phyloP scores from a whole-genome alignment of 2,113 vertebrate genomes.

The Neolamprologus modestus region DNA sequence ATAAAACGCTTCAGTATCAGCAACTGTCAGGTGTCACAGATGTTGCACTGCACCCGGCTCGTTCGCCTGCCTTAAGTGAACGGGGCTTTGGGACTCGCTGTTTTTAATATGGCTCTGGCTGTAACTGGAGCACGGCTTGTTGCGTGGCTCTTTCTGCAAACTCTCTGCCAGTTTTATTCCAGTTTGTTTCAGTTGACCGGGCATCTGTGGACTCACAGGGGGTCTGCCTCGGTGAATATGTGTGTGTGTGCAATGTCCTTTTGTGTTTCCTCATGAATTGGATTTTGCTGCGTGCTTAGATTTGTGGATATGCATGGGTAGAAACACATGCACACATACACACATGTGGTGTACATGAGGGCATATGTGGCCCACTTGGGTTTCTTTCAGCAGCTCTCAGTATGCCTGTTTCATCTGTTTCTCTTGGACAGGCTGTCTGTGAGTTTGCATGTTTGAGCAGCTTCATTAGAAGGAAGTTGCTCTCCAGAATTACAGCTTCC shows the following conservation, averaged over 20 bases:
- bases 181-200: constrained; percentile 8
- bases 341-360: neutral
- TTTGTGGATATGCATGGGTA: neutral
- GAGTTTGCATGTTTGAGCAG: constrained; percentile 18
- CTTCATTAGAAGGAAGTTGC: neutral
- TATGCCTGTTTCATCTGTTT: neutral
- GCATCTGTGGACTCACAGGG: neutral
- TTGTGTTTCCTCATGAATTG: neutral
- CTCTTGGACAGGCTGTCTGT: neutral
- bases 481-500: constrained; percentile 23
- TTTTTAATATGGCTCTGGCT: neutral
- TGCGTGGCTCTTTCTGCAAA: constrained; percentile 14
- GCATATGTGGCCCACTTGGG: neutral
- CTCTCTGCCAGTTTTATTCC: constrained; percentile 19
- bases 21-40: constrained; percentile 49
- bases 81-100: neutral
- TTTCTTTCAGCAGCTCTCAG: neutral
- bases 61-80: neutral
- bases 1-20: constrained; percentile 37
- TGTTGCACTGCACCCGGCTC: constrained; percentile 23
- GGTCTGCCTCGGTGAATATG: neutral
- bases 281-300: neutral
- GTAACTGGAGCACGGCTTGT: neutral
- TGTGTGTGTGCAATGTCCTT: neutral
- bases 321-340: neutral